These are phyloP conservation scores for Hyposoter didymator DNA, from an alignment of 2,888 invertebrate genomes.

Conservation along the genomic window DNA sequence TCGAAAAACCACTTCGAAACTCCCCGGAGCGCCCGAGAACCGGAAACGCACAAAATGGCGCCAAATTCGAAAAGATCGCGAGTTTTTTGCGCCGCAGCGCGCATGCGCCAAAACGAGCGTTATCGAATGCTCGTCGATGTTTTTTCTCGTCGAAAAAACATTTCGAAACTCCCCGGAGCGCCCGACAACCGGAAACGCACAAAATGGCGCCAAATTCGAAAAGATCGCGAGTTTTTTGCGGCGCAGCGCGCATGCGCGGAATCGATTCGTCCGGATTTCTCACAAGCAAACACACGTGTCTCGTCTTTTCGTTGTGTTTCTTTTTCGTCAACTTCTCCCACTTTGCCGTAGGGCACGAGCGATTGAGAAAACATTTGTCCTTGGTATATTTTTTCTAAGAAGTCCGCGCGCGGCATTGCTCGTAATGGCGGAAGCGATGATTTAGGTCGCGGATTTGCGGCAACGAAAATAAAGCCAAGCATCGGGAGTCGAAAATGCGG, in stretches of 20 bases:
- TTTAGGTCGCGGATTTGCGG: background rate
- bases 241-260: no score
- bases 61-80: constrained; percentile 38
- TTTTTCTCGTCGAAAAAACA: no score
- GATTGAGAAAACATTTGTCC: background rate
- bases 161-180: no score
- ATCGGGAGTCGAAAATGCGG: background rate
- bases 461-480: background rate
- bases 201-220: no score
- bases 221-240: no score
- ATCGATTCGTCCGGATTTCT: constrained; percentile 43
- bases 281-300: constrained; percentile 60
- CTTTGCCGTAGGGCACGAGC: background rate
- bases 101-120: no score
- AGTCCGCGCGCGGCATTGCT: no score
- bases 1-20: background rate
- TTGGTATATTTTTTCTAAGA: background rate
- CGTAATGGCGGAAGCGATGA: background rate
- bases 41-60: constrained; percentile 9
- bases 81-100: background rate
- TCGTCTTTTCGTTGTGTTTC: background rate
- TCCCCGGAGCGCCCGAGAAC: background rate
- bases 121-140: no score
- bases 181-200: no score
- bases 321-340: background rate